phyloP scores from a whole-genome alignment of 2,113 vertebrate species.

The Petrocephalus zakoni region DNA sequence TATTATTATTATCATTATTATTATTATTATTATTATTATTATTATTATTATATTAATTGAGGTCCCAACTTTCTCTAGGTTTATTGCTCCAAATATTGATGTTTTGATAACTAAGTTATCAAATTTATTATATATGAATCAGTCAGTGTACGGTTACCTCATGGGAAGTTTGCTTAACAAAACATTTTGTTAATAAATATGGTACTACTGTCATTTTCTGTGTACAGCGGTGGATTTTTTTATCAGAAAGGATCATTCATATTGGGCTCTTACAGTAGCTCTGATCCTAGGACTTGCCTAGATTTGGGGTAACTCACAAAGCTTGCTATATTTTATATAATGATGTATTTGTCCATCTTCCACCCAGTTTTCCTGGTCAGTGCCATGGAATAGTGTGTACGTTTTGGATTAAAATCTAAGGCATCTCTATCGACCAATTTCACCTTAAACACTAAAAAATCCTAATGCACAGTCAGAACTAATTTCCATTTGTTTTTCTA shows the following conservation, averaged over 20 bases:
- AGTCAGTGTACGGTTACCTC: neutral
- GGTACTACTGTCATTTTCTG: neutral
- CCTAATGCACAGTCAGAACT: neutral
- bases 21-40: too few species aligned
- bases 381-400: neutral
- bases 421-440: neutral
- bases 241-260: neutral
- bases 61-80: too few species aligned
- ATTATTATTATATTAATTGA: too few species aligned
- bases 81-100: too few species aligned
- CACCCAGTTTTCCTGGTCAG: neutral
- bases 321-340: neutral
- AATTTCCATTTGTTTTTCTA: neutral
- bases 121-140: too few species aligned
- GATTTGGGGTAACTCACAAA: neutral
- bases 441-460: neutral
- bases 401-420: neutral
- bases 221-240: neutral
- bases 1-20: too few species aligned
- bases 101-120: too few species aligned
- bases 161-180: neutral
- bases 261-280: neutral
- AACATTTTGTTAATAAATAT: neutral
- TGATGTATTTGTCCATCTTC: neutral
- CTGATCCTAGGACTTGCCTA: neutral